phyloP scores from a whole-genome alignment of 2,888 invertebrate genomes.

The Melolontha melolontha region DNA sequence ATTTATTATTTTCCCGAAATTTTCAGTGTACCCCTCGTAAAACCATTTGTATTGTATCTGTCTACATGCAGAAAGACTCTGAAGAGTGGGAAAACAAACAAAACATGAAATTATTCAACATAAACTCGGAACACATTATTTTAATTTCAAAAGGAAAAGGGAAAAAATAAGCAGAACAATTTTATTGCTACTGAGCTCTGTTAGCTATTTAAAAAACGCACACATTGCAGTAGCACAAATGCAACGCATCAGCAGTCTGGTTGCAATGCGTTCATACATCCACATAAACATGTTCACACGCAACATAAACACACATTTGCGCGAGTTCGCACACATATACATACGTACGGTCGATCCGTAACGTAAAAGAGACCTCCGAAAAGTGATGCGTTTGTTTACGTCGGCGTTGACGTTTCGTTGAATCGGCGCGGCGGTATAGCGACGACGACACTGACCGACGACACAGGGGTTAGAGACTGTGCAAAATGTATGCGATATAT shows the following conservation, averaged over 20 bases:
- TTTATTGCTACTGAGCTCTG: too few species aligned
- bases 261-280: background rate
- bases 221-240: background rate
- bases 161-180: too few species aligned
- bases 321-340: too few species aligned
- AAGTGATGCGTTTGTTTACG: conserved; percentile 23
- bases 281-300: conserved; percentile 14
- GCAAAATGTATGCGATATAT: background rate
- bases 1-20: too few species aligned
- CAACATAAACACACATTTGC: conserved; percentile 9
- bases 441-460: background rate
- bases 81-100: too few species aligned
- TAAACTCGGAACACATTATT: too few species aligned
- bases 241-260: too few species aligned
- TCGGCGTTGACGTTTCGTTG: conserved; percentile 16
- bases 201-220: background rate
- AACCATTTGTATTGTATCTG: too few species aligned
- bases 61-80: too few species aligned
- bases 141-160: too few species aligned
- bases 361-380: conserved; percentile 14
- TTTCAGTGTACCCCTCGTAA: too few species aligned
- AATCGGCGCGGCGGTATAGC: conserved; percentile 3
- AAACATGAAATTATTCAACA: too few species aligned
- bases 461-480: background rate
- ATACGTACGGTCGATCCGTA: background rate